These are phyloP conservation scores for Drosophila mojavensis DNA, from an alignment of 1,140 invertebrate species.

Conservation along the genomic window DNA sequence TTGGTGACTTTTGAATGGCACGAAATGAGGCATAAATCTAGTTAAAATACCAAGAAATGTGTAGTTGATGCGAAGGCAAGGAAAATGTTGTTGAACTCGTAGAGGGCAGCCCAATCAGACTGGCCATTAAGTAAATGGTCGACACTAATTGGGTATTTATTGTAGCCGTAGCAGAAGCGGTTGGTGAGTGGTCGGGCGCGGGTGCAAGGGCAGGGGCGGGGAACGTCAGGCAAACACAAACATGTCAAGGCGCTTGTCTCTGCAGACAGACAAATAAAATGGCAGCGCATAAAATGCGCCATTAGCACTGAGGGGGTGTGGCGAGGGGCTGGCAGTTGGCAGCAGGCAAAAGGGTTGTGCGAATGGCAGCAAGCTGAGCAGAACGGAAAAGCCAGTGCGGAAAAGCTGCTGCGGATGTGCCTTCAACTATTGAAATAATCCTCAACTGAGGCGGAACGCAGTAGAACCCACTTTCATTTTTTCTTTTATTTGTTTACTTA, in stretches of 20 bases:
- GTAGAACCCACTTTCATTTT: slow-evolving; percentile 32
- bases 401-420: slow-evolving; percentile 79
- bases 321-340: too few species aligned
- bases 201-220: too few species aligned
- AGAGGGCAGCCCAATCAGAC: slow-evolving; percentile 57
- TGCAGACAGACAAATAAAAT: slow-evolving; percentile 68
- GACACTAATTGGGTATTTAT: slow-evolving; percentile 78
- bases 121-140: slow-evolving; percentile 69
- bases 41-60: slow-evolving; percentile 21
- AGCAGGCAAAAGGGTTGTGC: slow-evolving; percentile 20
- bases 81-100: not conserved
- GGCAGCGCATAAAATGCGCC: slow-evolving; percentile 72
- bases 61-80: not conserved
- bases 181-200: too few species aligned
- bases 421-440: slow-evolving; percentile 74
- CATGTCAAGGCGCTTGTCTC: slow-evolving; percentile 59
- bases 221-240: slow-evolving; percentile 24
- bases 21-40: slow-evolving; percentile 21
- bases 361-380: not conserved
- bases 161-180: slow-evolving; percentile 17
- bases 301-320: slow-evolving; percentile 55
- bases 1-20: not conserved
- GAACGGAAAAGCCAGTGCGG: slow-evolving; percentile 44
- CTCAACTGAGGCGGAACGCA: slow-evolving; percentile 36
- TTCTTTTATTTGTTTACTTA: slow-evolving; percentile 35